Evolutionary conservation across 53 echinoderm and acorn worm genomes (phyloP).

Genomic region (Actinopyga echinites): DNA sequence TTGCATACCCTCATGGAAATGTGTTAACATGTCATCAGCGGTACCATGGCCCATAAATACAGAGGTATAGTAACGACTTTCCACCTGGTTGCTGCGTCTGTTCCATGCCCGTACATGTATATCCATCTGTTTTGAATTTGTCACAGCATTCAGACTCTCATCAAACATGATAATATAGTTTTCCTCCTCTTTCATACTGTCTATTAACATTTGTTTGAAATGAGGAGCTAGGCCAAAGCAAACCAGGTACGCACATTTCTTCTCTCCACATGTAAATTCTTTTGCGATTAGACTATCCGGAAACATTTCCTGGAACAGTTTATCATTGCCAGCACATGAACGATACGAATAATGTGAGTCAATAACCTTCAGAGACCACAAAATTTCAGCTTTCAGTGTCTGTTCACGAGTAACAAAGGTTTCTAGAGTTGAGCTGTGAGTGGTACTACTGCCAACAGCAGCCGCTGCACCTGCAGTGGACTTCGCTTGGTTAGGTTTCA

Average conservation of each 20-base stretch:
- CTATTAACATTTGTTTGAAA: slow-evolving; percentile 16
- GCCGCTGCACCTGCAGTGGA: neutral
- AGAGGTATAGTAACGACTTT: slow-evolving; percentile 36
- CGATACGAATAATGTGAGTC: neutral
- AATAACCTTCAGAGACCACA: neutral
- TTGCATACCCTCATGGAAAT: slow-evolving; percentile 36
- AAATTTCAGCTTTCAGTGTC: neutral
- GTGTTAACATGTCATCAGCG: slow-evolving; percentile 30
- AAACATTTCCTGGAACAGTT: slow-evolving; percentile 54
- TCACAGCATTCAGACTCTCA: slow-evolving; percentile 48
- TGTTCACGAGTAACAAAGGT: neutral
- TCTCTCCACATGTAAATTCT: slow-evolving; percentile 34
- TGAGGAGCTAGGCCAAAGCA: slow-evolving; percentile 55
- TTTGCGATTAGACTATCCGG: slow-evolving; percentile 51
- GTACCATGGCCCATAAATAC: slow-evolving; percentile 58
- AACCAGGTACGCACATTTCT: slow-evolving; percentile 42
- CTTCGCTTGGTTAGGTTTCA: too few relatives aligned
- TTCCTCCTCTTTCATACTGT: slow-evolving; percentile 34
- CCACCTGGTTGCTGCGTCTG: neutral
- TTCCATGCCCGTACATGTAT: slow-evolving; percentile 11
- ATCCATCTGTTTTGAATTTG: slow-evolving; percentile 56
- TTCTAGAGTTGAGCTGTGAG: neutral
- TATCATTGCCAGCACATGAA: slow-evolving; percentile 2
- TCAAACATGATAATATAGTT: slow-evolving; percentile 41
- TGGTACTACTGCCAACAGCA: neutral